Base-by-base conservation (phyloP, 30 jellyfish, hydroid and myxozoan genomes). In the Aurelia aurita complex sp. Pacific region DNA sequence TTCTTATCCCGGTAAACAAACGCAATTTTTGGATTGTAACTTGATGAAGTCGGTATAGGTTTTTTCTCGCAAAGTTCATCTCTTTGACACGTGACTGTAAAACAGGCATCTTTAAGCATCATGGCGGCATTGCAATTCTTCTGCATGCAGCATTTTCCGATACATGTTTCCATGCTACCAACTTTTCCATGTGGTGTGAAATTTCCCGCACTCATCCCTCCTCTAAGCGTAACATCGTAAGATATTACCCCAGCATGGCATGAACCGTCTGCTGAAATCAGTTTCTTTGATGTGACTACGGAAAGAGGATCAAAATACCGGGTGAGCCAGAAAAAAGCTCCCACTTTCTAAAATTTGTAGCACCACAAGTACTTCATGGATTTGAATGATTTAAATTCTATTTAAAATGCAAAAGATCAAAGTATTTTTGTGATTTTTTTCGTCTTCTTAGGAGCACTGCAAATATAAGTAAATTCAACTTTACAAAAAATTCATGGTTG, bases 151-250 rank as follows among this genome's bases (percentile, higher is more conserved):
- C 98, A 94, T 75, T 85, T 88, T 59, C 61, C 85, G 43, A 94
- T 94, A 86, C 98, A 94, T 2, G 79, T 79, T 62, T 94, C 98
- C 96, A 94, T 94, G 91, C 96, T 89, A 18, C 85, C 90, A 38
- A 94, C 92, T 67, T 83, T 88, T 2, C 98, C 98, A 64, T 94
- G 98, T 0, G 98, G 98, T n/a, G 98, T 94, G 75, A 94, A 94
- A 38, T 94, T 94, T 1, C 98, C 98, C 0, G 98, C 98, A 19
- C 81, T 65, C 82, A 94, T 80, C 11, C 98, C 98, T 23, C 98
- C 98, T 36, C 92, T 69, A 17, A 94, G 88, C 17, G 97, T 94
- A 74, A 94, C 98, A 82, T 94, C 98, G 69, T 94, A 94, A 46
- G 98, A 94, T 50, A 94, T 94, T 1, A 88, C 95, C 1, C 98